These are phyloP conservation scores for Philereme transversata DNA, from an alignment of 2,888 invertebrate species.

Conservation along the genomic window DNA sequence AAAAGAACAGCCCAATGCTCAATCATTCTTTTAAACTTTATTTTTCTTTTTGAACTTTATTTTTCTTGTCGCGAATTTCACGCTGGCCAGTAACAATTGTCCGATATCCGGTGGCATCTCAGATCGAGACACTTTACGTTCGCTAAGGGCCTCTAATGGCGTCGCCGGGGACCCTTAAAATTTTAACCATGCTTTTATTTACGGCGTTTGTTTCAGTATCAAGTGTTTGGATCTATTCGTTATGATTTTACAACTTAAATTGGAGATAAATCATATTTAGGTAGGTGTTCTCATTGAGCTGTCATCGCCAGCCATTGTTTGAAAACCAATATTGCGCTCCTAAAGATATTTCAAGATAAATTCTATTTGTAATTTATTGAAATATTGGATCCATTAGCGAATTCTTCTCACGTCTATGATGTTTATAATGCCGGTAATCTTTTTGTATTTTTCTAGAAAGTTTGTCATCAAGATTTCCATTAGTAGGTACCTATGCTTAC, in stretches of 20 bases:
- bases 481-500: slow-evolving; percentile 4
- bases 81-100: slow-evolving; percentile 69
- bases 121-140: slow-evolving; percentile 45
- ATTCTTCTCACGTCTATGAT: slow-evolving; percentile 14
- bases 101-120: slow-evolving; percentile 71
- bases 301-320: slow-evolving; percentile 26
- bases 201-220: slow-evolving; percentile 57
- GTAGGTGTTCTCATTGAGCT: slow-evolving; percentile 29
- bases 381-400: slow-evolving; percentile 22
- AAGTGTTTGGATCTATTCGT: slow-evolving; percentile 37
- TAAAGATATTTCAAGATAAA: slow-evolving; percentile 24
- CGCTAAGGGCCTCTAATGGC: slow-evolving; percentile 80
- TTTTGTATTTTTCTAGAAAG: slow-evolving; percentile 9
- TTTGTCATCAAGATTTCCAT: slow-evolving; percentile 15
- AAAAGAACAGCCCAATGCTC: slow-evolving; percentile 20
- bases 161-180: slow-evolving; percentile 74
- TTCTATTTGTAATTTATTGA: slow-evolving; percentile 28
- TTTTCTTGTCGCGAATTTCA: slow-evolving; percentile 61
- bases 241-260: slow-evolving; percentile 36
- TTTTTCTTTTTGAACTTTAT: slow-evolving; percentile 54
- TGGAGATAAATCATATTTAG: slow-evolving; percentile 30
- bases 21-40: slow-evolving; percentile 45
- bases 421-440: slow-evolving; percentile 3
- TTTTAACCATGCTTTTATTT: slow-evolving; percentile 80
- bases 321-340: slow-evolving; percentile 15